Evolutionary conservation across 1,140 invertebrate genomes (phyloP), one percentile per base, ranked within the genome.

Genomic region (Lithobius niger): DNA sequence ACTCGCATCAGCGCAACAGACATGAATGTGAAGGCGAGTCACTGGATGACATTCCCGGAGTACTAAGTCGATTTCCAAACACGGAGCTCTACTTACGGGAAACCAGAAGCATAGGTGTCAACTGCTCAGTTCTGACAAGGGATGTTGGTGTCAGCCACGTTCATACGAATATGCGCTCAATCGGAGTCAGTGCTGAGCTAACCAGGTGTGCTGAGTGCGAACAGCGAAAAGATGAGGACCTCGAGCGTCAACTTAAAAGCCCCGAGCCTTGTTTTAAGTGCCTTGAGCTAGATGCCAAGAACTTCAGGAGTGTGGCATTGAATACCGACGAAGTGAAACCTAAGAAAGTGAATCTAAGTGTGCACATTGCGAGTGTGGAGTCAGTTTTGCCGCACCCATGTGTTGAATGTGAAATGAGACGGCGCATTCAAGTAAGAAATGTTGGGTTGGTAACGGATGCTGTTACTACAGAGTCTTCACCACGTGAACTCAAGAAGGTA

Each of bases 41-140:
- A 10, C 10, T 10, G n/a, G 31, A 36, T 36, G 31, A 36, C 10
- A 36, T 36, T n/a, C n/a, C 10, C 31, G 10, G 10, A n/a, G 10
- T 36, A 10, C n/a, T 36, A 36, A n/a, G n/a, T 10, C 31, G n/a
- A 36, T 10, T 36, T 10, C 31, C 31, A 10, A 36, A 36, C 10
- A 36, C 43, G 4, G 43, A 45, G 16, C 18, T 45, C 6, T 45
- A 45, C 22, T 45, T 45, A 45, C 4, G 52, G 56, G 61, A 60
- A 0, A 69, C 65, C 47, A 59, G 69, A 59, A 84, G 85, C 70
- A 79, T 81, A 21, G 80, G 79, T 22, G 79, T 82, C 0, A 80
- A 79, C 60, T 84, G 81, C 61, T 72, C 72, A 26, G 74, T 80
- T 24, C 63, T 81, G 40, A 85, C 80, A 0, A 66, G 83, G 60